Percentiles rank a stretch among this genome's conserved stretches.
Evolutionary conservation across 2,113 vertebrate species (phyloP).

Genomic region (Paralichthys olivaceus): DNA sequence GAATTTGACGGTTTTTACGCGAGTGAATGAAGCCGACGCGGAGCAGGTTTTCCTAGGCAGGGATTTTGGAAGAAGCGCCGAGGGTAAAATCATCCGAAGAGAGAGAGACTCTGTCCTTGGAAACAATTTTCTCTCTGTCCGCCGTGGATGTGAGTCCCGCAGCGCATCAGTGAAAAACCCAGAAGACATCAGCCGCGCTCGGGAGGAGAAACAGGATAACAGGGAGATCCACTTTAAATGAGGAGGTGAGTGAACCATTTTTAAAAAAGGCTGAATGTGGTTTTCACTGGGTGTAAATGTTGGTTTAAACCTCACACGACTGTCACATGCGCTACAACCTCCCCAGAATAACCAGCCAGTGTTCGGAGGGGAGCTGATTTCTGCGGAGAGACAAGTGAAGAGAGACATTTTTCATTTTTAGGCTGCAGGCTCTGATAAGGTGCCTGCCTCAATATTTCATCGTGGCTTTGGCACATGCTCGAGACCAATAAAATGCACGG

Average conservation of each 20-base stretch:
- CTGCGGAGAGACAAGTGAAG: conserved; percentile 55
- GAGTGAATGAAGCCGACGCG: conserved; percentile 68
- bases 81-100: no score
- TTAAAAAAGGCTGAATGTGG: not conserved
- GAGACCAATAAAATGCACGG: no score
- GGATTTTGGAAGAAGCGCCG: not conserved
- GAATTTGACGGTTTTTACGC: conserved; percentile 1
- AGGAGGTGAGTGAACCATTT: conserved; percentile 67
- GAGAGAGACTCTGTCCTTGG: conserved; percentile 27
- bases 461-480: conserved; percentile 10
- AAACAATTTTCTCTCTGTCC: conserved; percentile 1
- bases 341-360: not conserved
- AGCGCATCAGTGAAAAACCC: conserved; percentile 55
- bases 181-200: conserved; percentile 39
- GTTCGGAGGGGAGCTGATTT: no score
- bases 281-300: no score
- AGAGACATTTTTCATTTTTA: conserved; percentile 46
- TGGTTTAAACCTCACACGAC: not conserved
- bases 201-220: conserved; percentile 33
- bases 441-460: not conserved
- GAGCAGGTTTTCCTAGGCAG: conserved; percentile 13
- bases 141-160: conserved; percentile 60
- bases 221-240: conserved; percentile 39
- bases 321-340: conserved; percentile 16
- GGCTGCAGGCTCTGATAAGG: conserved; percentile 51